Evolutionary conservation across 2,888 invertebrate species (phyloP).

Genomic region (Brenthis daphne): DNA sequence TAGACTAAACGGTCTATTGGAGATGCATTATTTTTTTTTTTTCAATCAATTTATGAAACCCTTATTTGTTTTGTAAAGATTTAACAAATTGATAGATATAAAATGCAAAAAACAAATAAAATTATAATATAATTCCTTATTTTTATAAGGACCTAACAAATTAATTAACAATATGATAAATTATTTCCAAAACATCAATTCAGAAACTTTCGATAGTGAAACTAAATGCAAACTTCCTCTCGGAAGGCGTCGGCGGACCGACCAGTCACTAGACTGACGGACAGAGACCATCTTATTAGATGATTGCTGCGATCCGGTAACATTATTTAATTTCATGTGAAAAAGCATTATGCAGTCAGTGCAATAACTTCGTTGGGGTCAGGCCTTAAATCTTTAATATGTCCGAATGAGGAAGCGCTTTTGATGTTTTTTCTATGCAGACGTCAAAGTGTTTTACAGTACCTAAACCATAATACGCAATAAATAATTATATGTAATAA

Average conservation of each 20-base stretch:
- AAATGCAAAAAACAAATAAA: too few relatives aligned
- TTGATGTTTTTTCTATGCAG: background rate
- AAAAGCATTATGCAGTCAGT: conserved; percentile 36
- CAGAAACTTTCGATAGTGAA: background rate
- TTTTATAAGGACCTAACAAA: background rate
- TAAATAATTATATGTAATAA: too few relatives aligned
- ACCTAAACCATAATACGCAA: too few relatives aligned
- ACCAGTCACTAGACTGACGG: conserved; percentile 15
- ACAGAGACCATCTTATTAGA: conserved; percentile 53
- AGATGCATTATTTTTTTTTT: too few relatives aligned
- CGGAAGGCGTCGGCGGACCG: conserved; percentile 44
- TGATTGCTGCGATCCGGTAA: conserved; percentile 59
- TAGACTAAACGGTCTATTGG: too few relatives aligned
- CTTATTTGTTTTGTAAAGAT: too few relatives aligned
- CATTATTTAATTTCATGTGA: conserved; percentile 46
- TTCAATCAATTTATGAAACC: too few relatives aligned
- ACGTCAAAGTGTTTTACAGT: background rate
- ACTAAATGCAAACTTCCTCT: conserved; percentile 27
- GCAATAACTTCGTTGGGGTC: background rate
- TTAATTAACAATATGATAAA: background rate
- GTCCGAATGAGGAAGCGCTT: conserved; percentile 1
- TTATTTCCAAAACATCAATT: background rate
- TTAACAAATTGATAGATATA: too few relatives aligned
- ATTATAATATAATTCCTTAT: too few relatives aligned
- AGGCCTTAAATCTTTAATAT: conserved; percentile 9